Conservation (phyloP, 30 jellyfish, hydroid and myxozoan genomes). For the Aurelia sp. region DNA sequence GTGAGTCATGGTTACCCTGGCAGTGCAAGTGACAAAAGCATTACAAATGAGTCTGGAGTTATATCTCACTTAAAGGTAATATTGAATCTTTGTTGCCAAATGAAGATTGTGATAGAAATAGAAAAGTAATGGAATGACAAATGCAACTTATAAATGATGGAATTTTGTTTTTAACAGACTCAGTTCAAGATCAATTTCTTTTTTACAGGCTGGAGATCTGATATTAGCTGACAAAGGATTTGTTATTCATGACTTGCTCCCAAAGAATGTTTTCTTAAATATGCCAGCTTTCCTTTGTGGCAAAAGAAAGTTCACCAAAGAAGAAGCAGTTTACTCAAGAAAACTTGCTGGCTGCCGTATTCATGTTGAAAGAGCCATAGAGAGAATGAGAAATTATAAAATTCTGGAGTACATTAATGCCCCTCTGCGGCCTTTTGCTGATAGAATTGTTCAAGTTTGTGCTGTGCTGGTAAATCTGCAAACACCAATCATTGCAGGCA, state of each 20-base stretch:
- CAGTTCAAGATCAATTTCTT: background rate
- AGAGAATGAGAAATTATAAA: constrained; percentile 13
- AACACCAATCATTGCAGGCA: constrained; percentile 10
- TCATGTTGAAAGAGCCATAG: constrained; percentile 37
- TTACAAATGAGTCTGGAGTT: constrained; percentile 22
- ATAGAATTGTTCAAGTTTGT: constrained; percentile 30
- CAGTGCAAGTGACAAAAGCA: constrained; percentile 40
- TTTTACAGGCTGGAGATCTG: constrained; percentile 32
- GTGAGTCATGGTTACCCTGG: constrained; percentile 58
- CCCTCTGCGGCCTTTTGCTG: constrained; percentile 38
- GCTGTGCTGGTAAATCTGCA: constrained; percentile 19
- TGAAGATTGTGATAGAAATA: too few relatives aligned
- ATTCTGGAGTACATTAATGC: background rate
- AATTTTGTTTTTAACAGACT: too few relatives aligned
- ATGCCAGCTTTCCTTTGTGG: constrained; percentile 5
- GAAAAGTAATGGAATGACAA: too few relatives aligned
- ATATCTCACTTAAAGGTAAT: constrained; percentile 27
- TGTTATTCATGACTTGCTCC: constrained; percentile 5
- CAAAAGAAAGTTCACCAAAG: constrained; percentile 5
- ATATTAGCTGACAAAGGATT: constrained; percentile 22
- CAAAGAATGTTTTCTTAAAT: constrained; percentile 15
- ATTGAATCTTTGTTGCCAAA: background rate
- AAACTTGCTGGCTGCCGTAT: constrained; percentile 26
- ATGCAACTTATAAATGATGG: too few relatives aligned
- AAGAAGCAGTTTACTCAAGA: constrained; percentile 28